phyloP scores from a whole-genome alignment of 2,888 invertebrate species.

The Pachymerium ferrugineum region DNA sequence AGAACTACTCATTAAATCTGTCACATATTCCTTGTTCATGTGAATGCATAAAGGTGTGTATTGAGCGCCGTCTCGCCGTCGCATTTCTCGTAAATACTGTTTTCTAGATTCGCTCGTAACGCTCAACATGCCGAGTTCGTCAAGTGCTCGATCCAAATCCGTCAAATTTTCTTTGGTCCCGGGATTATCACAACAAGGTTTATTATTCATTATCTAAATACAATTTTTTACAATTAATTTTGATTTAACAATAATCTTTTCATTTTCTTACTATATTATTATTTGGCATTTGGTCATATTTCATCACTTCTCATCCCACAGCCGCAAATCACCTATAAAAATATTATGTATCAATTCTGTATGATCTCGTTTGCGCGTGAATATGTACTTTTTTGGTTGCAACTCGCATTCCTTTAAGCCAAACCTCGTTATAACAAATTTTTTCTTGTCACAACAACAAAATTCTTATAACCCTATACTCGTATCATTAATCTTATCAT shows the following conservation, averaged over 20 bases:
- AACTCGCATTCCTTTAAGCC: neutral
- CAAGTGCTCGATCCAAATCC: slow-evolving; percentile 34
- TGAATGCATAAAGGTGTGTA: slow-evolving; percentile 24
- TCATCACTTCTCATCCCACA: neutral
- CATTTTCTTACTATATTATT: too few relatives aligned
- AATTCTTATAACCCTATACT: neutral
- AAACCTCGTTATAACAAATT: neutral
- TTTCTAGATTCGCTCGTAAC: slow-evolving; percentile 11
- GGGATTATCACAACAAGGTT: slow-evolving; percentile 25
- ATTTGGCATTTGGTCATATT: neutral
- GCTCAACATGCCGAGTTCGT: slow-evolving; percentile 35
- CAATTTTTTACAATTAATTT: neutral
- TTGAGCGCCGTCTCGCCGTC: neutral
- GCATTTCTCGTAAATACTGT: slow-evolving; percentile 19
- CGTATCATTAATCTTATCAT: neutral
- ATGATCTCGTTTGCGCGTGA: neutral
- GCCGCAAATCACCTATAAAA: neutral
- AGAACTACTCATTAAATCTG: slow-evolving; percentile 9
- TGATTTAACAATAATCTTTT: neutral
- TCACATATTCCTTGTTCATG: slow-evolving; percentile 28
- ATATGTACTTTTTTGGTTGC: neutral
- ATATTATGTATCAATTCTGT: neutral
- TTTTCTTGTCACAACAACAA: neutral
- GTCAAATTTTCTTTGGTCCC: neutral
- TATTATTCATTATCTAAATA: slow-evolving; percentile 5